Conservation (phyloP, 2,888 invertebrate species). For the Bedellia somnulentella region DNA sequence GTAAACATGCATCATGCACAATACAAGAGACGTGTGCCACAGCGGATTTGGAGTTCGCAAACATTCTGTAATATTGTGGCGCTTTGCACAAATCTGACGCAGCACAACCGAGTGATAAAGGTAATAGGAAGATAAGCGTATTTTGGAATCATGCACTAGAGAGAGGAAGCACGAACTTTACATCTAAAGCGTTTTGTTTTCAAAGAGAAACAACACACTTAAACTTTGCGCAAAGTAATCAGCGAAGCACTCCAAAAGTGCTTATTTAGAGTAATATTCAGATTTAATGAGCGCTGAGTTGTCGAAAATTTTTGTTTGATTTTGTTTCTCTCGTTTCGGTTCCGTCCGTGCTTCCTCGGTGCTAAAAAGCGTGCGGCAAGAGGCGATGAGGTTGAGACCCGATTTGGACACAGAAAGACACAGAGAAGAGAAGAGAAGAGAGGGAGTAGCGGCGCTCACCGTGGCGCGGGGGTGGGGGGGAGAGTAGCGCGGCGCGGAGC, state of each 20-base stretch:
- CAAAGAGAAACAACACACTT: too few species aligned
- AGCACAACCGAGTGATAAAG: slow-evolving; percentile 20
- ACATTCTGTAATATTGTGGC: too few species aligned
- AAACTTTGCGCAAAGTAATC: too few species aligned
- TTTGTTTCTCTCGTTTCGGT: not conserved
- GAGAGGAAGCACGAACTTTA: too few species aligned
- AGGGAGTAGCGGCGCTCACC: slow-evolving; percentile 55
- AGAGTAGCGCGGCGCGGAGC: slow-evolving; percentile 56
- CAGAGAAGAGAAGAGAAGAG: slow-evolving; percentile 39
- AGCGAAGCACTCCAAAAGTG: too few species aligned
- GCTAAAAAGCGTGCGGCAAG: slow-evolving; percentile 55
- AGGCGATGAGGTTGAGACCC: slow-evolving; percentile 19
- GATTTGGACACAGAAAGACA: slow-evolving; percentile 24
- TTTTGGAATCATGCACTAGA: too few species aligned
- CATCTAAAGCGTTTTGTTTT: too few species aligned
- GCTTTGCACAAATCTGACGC: slow-evolving; percentile 19
- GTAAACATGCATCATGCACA: slow-evolving; percentile 52
- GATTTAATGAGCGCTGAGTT: not conserved
- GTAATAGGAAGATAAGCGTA: too few species aligned
- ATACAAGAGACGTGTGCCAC: slow-evolving; percentile 22
- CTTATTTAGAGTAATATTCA: not conserved
- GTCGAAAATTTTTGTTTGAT: not conserved
- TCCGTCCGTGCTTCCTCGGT: slow-evolving; percentile 45
- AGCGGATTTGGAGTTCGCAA: slow-evolving; percentile 31
- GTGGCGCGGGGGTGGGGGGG: slow-evolving; percentile 48